Evolutionary conservation across 1,140 invertebrate species (phyloP).

Genomic region (Augochlora pura): DNA sequence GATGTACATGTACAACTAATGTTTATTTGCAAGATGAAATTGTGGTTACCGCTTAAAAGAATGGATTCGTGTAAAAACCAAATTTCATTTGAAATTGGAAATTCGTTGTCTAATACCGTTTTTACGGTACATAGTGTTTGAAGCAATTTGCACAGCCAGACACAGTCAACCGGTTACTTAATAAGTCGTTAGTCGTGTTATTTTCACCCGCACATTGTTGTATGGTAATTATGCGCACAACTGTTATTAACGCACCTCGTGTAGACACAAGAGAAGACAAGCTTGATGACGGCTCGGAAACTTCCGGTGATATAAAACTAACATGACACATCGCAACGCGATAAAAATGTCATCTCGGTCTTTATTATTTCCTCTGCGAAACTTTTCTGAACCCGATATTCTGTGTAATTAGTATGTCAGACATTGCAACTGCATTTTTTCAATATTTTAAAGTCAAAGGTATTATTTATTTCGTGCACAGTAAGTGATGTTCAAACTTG

Average conservation of each 20-base stretch:
- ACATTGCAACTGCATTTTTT: no score
- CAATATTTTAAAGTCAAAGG: no score
- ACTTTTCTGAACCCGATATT: not conserved
- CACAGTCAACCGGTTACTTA: not conserved
- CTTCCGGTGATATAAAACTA: not conserved
- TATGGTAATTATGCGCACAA: not conserved
- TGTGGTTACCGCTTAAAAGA: no score
- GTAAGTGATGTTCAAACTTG: no score
- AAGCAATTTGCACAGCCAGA: not conserved
- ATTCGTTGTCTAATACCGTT: not conserved
- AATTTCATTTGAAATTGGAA: not conserved
- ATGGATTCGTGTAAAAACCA: no score
- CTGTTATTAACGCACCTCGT: slow-evolving; percentile 2
- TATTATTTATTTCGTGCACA: no score
- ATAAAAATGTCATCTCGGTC: not conserved
- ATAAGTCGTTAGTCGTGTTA: not conserved
- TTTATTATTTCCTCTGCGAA: not conserved
- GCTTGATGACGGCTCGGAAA: not conserved
- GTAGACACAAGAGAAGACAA: not conserved
- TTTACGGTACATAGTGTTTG: not conserved
- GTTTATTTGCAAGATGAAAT: no score
- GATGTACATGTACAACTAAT: no score
- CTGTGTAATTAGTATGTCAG: no score
- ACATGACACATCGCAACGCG: not conserved
- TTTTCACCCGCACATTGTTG: not conserved